These are phyloP conservation scores for Apis florea DNA, from an alignment of 1,140 invertebrate genomes.

Conservation along the genomic window DNA sequence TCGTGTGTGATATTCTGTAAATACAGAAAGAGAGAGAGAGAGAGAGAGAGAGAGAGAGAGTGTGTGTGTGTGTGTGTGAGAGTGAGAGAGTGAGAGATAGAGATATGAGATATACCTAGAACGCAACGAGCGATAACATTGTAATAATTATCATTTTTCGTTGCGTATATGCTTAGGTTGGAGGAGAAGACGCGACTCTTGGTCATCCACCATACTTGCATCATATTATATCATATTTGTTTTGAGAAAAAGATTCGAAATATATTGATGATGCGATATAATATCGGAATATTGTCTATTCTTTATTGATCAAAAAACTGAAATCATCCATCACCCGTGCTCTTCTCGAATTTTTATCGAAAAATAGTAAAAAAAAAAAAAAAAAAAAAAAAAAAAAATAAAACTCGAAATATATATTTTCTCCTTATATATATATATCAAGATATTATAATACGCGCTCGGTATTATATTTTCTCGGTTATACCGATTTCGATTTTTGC, in stretches of 20 bases:
- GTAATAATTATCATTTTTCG: constrained; percentile 43
- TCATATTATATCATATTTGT: constrained; percentile 73
- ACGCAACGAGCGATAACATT: too few species aligned
- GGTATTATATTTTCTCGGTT: not conserved
- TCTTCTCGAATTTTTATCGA: not conserved
- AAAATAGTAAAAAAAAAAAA: not conserved
- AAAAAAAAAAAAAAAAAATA: not conserved
- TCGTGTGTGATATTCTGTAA: constrained; percentile 77
- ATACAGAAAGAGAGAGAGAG: constrained; percentile 60
- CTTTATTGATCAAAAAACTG: constrained; percentile 20
- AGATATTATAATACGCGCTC: not conserved
- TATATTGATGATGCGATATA: constrained; percentile 72
- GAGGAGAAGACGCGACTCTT: constrained; percentile 42
- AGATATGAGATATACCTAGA: too few species aligned
- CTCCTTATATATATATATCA: not conserved
- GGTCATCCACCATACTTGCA: constrained; percentile 64
- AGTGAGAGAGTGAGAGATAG: too few species aligned
- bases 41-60: too few species aligned
- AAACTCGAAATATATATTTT: not conserved
- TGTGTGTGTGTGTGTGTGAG: too few species aligned
- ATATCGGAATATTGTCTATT: constrained; percentile 52
- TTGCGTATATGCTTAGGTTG: constrained; percentile 72
- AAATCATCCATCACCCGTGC: not conserved
- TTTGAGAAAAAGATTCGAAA: constrained; percentile 74
- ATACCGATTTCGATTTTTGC: not conserved